These are phyloP conservation scores for Gadopsis marmoratus DNA, from an alignment of 2,797 vertebrate species.

Conservation along the genomic window DNA sequence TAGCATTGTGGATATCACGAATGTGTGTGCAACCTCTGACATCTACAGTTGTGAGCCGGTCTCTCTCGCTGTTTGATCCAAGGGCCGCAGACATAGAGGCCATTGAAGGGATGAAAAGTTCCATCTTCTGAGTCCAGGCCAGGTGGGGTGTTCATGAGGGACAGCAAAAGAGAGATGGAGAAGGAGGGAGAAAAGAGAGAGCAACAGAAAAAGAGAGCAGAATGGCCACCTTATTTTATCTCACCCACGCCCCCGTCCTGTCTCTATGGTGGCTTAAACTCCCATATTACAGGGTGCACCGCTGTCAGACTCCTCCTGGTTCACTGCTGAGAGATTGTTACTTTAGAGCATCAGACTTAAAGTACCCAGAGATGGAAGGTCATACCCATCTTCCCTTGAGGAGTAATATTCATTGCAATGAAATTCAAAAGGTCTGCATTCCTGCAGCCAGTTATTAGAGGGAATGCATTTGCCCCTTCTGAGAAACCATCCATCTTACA, in stretches of 20 bases:
- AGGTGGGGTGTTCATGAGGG: conserved; percentile 50
- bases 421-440: conserved; percentile 41
- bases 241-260: conserved; percentile 30
- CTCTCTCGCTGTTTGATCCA: conserved; percentile 86
- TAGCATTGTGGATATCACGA: not conserved
- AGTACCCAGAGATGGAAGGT: conserved; percentile 44
- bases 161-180: conserved; percentile 21
- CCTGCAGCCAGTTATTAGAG: conserved; percentile 34
- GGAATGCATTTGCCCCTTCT: conserved; percentile 12
- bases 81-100: conserved; percentile 90
- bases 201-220: conserved; percentile 9
- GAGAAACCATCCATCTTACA: conserved; percentile 42
- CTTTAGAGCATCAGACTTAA: conserved; percentile 34
- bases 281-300: conserved; percentile 33
- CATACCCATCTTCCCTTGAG: conserved; percentile 32
- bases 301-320: conserved; percentile 57
- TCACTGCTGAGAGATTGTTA: conserved; percentile 21
- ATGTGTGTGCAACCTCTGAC: conserved; percentile 7
- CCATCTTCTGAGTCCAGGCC: conserved; percentile 76
- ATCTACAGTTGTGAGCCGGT: conserved; percentile 77
- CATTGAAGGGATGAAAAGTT: conserved; percentile 94
- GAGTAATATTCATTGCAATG: conserved; percentile 30
- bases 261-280: conserved; percentile 53
- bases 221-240: conserved; percentile 30
- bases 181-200: not conserved